Evolutionary conservation across 1,140 invertebrate species (phyloP).

Genomic region (Cylas formicarius): DNA sequence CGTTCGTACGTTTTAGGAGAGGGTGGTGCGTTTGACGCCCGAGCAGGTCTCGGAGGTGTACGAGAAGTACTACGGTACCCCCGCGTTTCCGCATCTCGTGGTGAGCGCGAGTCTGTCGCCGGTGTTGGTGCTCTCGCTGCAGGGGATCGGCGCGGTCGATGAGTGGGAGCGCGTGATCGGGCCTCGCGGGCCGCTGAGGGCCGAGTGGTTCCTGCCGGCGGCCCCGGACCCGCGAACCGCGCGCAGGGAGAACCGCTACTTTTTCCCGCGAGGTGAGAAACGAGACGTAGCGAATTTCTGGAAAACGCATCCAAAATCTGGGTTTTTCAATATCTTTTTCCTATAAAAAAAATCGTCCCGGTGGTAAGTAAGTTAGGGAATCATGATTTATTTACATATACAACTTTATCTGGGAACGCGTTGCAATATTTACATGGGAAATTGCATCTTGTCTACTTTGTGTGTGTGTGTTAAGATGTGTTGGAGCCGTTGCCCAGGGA

Average conservation of each 20-base stretch:
- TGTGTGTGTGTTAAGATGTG: conserved; percentile 45
- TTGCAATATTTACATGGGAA: no score
- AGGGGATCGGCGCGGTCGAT: conserved; percentile 57
- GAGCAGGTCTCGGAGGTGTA: conserved; percentile 80
- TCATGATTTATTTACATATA: no score
- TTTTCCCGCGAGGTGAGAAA: conserved; percentile 76
- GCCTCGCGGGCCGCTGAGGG: conserved; percentile 52
- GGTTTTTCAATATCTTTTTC: conserved; percentile 1
- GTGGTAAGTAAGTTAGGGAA: no score
- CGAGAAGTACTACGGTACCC: conserved; percentile 59
- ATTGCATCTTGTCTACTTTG: neutral
- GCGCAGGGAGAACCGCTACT: conserved; percentile 78
- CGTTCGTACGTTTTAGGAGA: conserved; percentile 47
- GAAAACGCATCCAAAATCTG: neutral
- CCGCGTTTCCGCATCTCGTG: conserved; percentile 66
- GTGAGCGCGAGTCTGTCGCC: conserved; percentile 69
- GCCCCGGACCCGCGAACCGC: conserved; percentile 66
- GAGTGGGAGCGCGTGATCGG: conserved; percentile 66
- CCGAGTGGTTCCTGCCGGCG: conserved; percentile 65
- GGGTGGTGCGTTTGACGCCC: conserved; percentile 61
- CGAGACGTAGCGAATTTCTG: neutral
- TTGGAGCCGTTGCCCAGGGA: conserved; percentile 51
- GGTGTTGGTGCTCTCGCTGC: conserved; percentile 62
- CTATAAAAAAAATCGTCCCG: no score
- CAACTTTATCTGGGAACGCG: no score